Percentiles rank a stretch among this genome's conserved stretches.
These are phyloP conservation scores for Paedocypris sp. DNA, from an alignment of 2,113 vertebrate genomes.

Conservation along the genomic window DNA sequence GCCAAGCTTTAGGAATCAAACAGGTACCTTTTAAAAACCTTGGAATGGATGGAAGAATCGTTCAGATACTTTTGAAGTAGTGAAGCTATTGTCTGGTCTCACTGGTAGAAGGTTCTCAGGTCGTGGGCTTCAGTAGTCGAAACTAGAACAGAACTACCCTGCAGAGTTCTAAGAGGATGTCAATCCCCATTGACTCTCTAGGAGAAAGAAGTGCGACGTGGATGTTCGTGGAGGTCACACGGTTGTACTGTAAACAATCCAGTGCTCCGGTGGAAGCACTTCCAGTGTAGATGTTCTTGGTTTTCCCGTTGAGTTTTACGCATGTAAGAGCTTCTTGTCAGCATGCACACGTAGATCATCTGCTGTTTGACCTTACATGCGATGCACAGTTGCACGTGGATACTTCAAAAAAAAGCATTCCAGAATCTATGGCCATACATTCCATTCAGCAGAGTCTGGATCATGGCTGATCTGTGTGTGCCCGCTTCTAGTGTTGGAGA, in stretches of 20 bases:
- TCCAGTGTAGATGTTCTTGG: background rate
- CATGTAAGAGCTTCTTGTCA: slow-evolving; percentile 30
- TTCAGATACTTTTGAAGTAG: slow-evolving; percentile 2
- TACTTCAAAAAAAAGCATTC: slow-evolving; percentile 17
- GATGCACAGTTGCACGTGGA: slow-evolving; percentile 19
- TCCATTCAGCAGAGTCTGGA: slow-evolving; percentile 6
- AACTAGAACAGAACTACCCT: too few relatives aligned
- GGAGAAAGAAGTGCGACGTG: too few relatives aligned
- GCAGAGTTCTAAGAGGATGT: too few relatives aligned
- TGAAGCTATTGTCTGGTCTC: too few relatives aligned
- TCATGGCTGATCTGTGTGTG: background rate
- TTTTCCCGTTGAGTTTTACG: slow-evolving; percentile 14
- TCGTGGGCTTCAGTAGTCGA: too few relatives aligned
- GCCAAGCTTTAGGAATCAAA: slow-evolving; percentile 7
- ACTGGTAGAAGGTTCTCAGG: too few relatives aligned
- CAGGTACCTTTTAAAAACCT: slow-evolving; percentile 21
- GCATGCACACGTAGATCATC: slow-evolving; percentile 39
- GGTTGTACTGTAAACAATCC: slow-evolving; percentile 57
- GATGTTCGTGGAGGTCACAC: too few relatives aligned
- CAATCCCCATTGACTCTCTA: too few relatives aligned
- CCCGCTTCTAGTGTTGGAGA: slow-evolving; percentile 36
- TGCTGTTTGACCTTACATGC: slow-evolving; percentile 14
- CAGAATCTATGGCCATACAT: slow-evolving; percentile 1
- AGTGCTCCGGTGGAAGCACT: slow-evolving; percentile 36
- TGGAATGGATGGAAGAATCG: background rate